Evolutionary conservation across 2,113 vertebrate genomes (phyloP).

Genomic region (Pagrus major): DNA sequence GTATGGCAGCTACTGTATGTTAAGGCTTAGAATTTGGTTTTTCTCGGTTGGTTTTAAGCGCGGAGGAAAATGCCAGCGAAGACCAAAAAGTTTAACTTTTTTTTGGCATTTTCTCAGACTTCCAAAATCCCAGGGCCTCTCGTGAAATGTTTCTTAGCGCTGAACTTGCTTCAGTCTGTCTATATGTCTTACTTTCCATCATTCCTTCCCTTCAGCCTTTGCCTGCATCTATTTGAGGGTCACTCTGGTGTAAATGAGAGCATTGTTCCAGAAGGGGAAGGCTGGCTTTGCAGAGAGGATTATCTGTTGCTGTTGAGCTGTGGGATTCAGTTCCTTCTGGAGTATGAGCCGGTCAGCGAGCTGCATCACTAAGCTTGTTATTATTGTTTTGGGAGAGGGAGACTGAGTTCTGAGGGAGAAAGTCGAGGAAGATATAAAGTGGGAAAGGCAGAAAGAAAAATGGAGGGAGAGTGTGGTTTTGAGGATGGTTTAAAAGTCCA

Average conservation of each 20-base stretch:
- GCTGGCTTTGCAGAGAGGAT: constrained; percentile 77
- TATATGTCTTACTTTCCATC: constrained; percentile 20
- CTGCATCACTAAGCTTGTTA: constrained; percentile 80
- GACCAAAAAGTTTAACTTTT: constrained; percentile 8
- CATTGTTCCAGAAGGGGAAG: constrained; percentile 77
- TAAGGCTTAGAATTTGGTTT: constrained; percentile 1
- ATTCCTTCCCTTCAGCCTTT: constrained; percentile 28
- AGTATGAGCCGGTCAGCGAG: constrained; percentile 78
- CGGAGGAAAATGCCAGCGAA: constrained; percentile 3
- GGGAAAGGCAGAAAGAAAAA: background rate
- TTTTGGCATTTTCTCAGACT: constrained; percentile 10
- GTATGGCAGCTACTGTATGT: constrained; percentile 3
- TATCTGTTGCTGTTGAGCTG: constrained; percentile 79
- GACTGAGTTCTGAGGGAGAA: constrained; percentile 39
- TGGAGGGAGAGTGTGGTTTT: constrained; percentile 1
- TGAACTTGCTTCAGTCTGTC: constrained; percentile 6
- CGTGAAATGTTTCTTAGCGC: background rate
- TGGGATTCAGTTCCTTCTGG: constrained; percentile 76
- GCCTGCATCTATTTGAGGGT: constrained; percentile 53
- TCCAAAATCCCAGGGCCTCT: constrained; percentile 7
- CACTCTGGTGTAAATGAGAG: constrained; percentile 78
- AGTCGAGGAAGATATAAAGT: constrained; percentile 11
- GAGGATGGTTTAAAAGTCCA: background rate
- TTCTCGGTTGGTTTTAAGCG: constrained; percentile 14
- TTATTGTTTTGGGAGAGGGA: constrained; percentile 77